Conservation (phyloP, 2,797 vertebrate species). For the Acanthornis magna region DNA sequence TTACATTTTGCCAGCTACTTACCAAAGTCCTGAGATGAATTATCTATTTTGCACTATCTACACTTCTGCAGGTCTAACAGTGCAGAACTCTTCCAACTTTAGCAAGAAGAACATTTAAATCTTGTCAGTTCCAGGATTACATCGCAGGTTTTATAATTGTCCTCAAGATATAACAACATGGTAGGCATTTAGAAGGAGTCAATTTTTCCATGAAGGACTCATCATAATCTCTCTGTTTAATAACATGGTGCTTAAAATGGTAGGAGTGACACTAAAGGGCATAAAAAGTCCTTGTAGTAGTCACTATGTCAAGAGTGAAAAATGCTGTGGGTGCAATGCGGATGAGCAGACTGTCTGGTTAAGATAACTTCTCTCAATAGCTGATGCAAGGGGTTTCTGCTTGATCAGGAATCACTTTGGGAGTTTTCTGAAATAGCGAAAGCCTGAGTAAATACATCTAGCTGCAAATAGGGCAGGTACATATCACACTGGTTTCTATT, state of each 20-base stretch:
- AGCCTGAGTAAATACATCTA: neutral
- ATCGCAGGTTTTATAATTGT: neutral
- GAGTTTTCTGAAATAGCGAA: constrained; percentile 8
- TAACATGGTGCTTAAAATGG: neutral
- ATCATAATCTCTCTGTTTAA: neutral
- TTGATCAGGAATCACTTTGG: neutral
- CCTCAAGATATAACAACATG: neutral
- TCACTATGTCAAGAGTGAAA: neutral
- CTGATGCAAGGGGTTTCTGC: neutral
- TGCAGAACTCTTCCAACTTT: neutral
- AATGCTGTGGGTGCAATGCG: neutral
- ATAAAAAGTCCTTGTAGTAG: neutral
- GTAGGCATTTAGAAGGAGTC: neutral
- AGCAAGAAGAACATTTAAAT: neutral
- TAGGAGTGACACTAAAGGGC: neutral
- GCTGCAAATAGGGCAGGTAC: neutral
- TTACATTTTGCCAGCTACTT: neutral
- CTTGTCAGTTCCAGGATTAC: neutral
- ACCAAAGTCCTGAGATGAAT: neutral
- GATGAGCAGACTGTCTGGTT: neutral
- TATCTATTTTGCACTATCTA: neutral
- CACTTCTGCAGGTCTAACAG: neutral
- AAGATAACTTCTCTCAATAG: neutral
- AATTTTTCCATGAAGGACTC: neutral
- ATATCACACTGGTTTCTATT: neutral